These are phyloP conservation scores for Leptodactylus fuscus DNA, from an alignment of 2,113 vertebrate species.

Conservation along the genomic window DNA sequence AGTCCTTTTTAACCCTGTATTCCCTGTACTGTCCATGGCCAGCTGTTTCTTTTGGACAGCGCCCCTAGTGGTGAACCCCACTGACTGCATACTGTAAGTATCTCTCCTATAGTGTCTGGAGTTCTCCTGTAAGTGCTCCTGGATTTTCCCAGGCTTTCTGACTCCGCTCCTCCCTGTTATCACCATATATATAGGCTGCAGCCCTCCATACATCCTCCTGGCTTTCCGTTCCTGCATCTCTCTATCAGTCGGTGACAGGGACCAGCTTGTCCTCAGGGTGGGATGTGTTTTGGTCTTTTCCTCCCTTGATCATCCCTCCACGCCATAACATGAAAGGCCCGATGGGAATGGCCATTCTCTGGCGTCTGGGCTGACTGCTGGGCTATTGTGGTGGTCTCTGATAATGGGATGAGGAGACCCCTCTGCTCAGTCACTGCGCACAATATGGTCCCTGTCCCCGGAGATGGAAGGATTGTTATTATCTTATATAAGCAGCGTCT, in stretches of 20 bases:
- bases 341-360: slow-evolving; percentile 5
- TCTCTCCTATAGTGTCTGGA: too few species aligned
- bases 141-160: too few species aligned
- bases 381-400: slow-evolving; percentile 17
- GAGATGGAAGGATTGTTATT: slow-evolving; percentile 14
- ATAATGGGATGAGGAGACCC: slow-evolving; percentile 26
- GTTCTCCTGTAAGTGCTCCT: too few species aligned
- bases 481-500: not conserved
- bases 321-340: not conserved
- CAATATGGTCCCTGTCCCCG: not conserved
- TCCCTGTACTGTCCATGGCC: too few species aligned
- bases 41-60: not conserved
- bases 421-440: not conserved
- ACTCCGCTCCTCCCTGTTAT: too few species aligned
- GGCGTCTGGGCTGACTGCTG: not conserved
- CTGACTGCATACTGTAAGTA: not conserved
- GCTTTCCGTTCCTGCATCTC: not conserved
- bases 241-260: not conserved
- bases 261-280: not conserved
- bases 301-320: not conserved
- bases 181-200: too few species aligned
- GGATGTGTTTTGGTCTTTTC: not conserved
- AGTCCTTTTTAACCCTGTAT: too few species aligned
- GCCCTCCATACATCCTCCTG: too few species aligned
- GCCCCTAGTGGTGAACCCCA: not conserved